phyloP scores from a whole-genome alignment of 2,888 invertebrate genomes.

The Pyrocoelia pectoralis region DNA sequence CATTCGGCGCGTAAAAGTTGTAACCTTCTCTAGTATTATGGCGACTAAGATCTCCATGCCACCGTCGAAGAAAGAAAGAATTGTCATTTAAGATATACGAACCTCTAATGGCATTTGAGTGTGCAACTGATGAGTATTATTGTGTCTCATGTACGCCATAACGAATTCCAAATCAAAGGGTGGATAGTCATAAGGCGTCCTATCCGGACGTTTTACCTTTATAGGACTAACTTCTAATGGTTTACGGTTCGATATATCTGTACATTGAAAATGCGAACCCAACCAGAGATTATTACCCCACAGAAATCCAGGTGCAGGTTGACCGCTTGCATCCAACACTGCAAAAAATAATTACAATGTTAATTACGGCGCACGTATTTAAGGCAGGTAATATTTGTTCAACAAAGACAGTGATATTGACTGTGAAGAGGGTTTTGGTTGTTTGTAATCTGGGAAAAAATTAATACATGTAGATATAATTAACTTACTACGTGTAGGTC shows the following conservation, averaged over 20 bases:
- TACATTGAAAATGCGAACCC: slow-evolving; percentile 64
- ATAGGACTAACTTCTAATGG: slow-evolving; percentile 48
- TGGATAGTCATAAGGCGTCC: slow-evolving; percentile 55
- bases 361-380: background rate
- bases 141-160: slow-evolving; percentile 57
- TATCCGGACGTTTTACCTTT: slow-evolving; percentile 46
- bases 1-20: too few species aligned
- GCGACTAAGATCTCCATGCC: too few species aligned
- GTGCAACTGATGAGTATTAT: slow-evolving; percentile 59
- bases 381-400: too few species aligned
- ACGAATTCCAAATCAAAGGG: slow-evolving; percentile 57
- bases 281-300: slow-evolving; percentile 70
- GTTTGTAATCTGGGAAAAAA: too few species aligned
- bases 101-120: slow-evolving; percentile 58
- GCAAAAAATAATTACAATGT: slow-evolving; percentile 32
- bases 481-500: too few species aligned
- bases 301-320: slow-evolving; percentile 63
- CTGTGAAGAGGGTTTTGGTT: too few species aligned
- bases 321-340: slow-evolving; percentile 68
- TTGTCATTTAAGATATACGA: slow-evolving; percentile 37
- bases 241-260: slow-evolving; percentile 53
- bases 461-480: too few species aligned
- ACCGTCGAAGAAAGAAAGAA: too few species aligned
- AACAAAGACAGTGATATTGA: too few species aligned
- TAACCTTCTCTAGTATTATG: too few species aligned